Evolutionary conservation across 1,140 invertebrate genomes (phyloP).

Genomic region (Macrotrachela quadricornifera): DNA sequence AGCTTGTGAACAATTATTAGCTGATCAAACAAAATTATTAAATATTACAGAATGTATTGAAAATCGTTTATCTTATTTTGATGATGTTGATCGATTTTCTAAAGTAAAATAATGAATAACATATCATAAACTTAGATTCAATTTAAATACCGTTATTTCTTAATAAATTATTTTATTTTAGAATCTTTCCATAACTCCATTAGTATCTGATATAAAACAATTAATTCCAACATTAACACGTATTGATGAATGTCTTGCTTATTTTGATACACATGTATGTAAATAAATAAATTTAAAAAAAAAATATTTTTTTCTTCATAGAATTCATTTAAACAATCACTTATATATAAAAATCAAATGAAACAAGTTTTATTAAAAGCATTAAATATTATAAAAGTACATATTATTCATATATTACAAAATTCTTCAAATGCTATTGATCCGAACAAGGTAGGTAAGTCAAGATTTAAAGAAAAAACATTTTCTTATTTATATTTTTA

Average conservation of each 20-base stretch:
- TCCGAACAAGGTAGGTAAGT: constrained; percentile 20
- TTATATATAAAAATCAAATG: constrained; percentile 39
- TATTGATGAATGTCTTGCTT: constrained; percentile 64
- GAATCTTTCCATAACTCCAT: constrained; percentile 1
- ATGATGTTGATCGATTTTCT: constrained; percentile 1
- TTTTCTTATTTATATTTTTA: not conserved
- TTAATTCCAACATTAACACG: constrained; percentile 46
- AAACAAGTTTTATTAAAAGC: constrained; percentile 54
- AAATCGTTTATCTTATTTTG: constrained; percentile 6
- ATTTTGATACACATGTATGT: constrained; percentile 57
- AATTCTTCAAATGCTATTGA: constrained; percentile 51
- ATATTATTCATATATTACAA: constrained; percentile 46
- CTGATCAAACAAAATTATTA: constrained; percentile 1
- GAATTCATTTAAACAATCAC: constrained; percentile 23
- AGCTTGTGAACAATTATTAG: constrained; percentile 7
- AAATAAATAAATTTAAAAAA: too few species aligned
- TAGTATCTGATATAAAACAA: constrained; percentile 2
- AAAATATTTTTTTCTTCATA: constrained; percentile 24
- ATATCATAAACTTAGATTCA: too few species aligned
- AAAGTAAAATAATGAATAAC: not conserved
- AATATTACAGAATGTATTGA: not conserved
- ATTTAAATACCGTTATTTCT: too few species aligned
- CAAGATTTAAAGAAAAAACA: not conserved
- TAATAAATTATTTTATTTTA: not conserved
- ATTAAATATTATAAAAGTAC: constrained; percentile 51